Percentiles rank a stretch among this genome's conserved stretches.
These are phyloP conservation scores for Okamejei kenojei DNA, from an alignment of 2,797 vertebrate species.

Conservation along the genomic window DNA sequence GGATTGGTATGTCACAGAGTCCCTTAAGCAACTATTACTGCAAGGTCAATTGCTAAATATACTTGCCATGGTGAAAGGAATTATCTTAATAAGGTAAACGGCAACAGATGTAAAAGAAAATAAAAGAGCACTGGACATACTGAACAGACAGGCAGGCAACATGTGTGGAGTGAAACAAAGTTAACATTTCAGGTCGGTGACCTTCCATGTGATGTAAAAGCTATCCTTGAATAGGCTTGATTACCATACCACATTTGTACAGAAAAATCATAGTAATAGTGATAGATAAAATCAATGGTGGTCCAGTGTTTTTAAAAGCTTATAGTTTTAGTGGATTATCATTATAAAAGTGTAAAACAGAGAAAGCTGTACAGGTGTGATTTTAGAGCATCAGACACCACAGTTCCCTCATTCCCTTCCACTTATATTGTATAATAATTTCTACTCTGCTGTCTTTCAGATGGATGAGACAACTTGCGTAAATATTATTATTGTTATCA, in stretches of 20 bases:
- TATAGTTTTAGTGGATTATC: not conserved
- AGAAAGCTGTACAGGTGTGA: not conserved
- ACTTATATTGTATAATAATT: not conserved
- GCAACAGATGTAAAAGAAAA: no score
- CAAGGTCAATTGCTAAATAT: not conserved
- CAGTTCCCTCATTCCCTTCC: not conserved
- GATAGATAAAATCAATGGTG: not conserved
- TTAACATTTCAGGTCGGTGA: no score
- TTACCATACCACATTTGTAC: not conserved
- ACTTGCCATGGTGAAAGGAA: not conserved
- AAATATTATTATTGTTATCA: not conserved
- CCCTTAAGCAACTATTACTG: not conserved
- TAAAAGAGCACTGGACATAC: no score
- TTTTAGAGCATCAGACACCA: not conserved
- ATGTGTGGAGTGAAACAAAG: no score
- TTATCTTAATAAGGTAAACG: not conserved
- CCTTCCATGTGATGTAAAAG: not conserved
- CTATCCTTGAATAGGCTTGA: not conserved
- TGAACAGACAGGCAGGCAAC: no score
- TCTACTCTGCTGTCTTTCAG: not conserved
- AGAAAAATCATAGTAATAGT: not conserved
- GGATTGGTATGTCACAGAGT: not conserved
- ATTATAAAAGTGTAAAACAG: not conserved
- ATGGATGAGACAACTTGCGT: not conserved
- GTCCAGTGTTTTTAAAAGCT: not conserved